These are phyloP conservation scores for Calyptommatus sinebrachiatus DNA, from an alignment of 2,113 vertebrate species.

Conservation along the genomic window DNA sequence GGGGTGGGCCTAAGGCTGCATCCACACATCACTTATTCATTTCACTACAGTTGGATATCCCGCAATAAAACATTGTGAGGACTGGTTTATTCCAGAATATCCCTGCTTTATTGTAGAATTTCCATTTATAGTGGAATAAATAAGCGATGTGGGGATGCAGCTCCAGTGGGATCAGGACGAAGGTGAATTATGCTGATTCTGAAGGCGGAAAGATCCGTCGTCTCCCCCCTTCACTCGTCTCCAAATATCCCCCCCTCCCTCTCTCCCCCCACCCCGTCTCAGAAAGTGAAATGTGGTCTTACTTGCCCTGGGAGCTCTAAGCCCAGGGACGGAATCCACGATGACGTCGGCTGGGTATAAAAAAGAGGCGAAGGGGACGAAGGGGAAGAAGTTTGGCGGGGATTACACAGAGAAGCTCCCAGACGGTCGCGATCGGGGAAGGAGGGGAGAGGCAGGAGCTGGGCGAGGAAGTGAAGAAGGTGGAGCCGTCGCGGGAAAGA, in stretches of 20 bases:
- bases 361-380: no score
- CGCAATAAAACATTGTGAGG: no score
- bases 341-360: constrained; percentile 95
- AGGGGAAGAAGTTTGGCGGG: constrained; percentile 73
- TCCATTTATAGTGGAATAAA: no score
- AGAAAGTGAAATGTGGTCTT: constrained; percentile 75
- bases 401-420: constrained; percentile 58
- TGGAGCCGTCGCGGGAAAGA: constrained; percentile 52
- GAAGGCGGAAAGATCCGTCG: constrained; percentile 83
- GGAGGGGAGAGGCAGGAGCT: constrained; percentile 52
- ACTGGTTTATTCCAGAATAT: no score
- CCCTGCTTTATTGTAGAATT: no score
- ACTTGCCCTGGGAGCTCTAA: constrained; percentile 80
- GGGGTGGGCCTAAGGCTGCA: no score
- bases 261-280: background rate
- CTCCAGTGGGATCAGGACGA: no score
- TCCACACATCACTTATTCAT: no score
- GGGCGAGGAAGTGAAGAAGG: constrained; percentile 60
- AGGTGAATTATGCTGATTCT: constrained; percentile 91
- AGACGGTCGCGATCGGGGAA: constrained; percentile 58
- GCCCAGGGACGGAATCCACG: constrained; percentile 73
- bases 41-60: no score
- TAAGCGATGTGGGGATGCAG: no score
- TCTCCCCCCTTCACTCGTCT: constrained; percentile 48
- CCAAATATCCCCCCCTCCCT: constrained; percentile 11